phyloP scores from a whole-genome alignment of 2,113 vertebrate species.

The Notarius quadriscutis region DNA sequence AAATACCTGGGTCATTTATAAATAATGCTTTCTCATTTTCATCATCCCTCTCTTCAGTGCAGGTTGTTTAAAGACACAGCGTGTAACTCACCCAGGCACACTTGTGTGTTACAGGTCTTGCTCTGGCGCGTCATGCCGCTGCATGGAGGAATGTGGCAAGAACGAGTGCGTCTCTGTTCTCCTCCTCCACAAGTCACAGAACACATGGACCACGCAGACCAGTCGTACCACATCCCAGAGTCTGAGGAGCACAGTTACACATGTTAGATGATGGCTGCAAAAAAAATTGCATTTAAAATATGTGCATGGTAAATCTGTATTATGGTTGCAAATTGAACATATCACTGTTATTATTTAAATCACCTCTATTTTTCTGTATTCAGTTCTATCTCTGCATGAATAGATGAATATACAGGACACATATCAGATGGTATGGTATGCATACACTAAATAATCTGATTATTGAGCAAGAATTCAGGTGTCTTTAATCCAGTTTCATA shows the following conservation, averaged over 20 bases:
- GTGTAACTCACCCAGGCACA: conserved; percentile 74
- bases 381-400: not conserved
- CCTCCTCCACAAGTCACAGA: conserved; percentile 69
- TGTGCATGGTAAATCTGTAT: not conserved
- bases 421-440: not conserved
- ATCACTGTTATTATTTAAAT: not conserved
- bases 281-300: not conserved
- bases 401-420: not conserved
- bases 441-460: not conserved
- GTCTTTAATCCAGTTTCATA: not conserved
- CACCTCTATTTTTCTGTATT: not conserved
- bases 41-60: not conserved
- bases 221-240: conserved; percentile 62
- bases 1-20: not conserved
- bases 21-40: not conserved
- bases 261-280: not conserved
- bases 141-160: conserved; percentile 65
- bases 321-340: not conserved
- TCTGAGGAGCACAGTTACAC: conserved; percentile 57
- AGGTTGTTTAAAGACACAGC: not conserved
- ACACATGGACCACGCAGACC: conserved; percentile 72
- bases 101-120: conserved; percentile 79
- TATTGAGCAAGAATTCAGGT: not conserved
- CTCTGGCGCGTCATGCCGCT: conserved; percentile 64
- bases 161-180: conserved; percentile 65